A percentile compares a stretch with the other conserved stretches of the same genome.
These are phyloP conservation scores for Fragum whitleyi DNA, from an alignment of 2,888 invertebrate genomes.

Conservation along the genomic window DNA sequence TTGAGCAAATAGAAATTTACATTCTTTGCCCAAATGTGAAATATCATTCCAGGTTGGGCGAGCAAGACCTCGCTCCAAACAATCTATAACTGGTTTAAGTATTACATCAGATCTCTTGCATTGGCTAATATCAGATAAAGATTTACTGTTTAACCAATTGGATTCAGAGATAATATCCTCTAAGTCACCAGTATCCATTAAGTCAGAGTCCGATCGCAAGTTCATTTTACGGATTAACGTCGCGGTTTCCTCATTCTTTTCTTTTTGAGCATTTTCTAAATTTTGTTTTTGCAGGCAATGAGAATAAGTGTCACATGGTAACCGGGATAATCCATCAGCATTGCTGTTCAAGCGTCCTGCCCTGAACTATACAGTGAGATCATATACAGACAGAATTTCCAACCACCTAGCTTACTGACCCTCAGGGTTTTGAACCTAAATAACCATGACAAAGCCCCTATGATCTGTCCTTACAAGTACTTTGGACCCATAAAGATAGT, in stretches of 20 bases:
- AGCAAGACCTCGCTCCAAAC: not conserved
- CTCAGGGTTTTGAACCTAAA: too few relatives aligned
- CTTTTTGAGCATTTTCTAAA: not conserved
- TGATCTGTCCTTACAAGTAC: too few relatives aligned
- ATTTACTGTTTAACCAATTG: not conserved
- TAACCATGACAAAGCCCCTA: too few relatives aligned
- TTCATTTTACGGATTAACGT: not conserved
- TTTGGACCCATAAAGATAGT: too few relatives aligned
- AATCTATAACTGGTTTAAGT: not conserved
- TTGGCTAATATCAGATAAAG: not conserved
- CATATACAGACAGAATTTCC: too few relatives aligned
- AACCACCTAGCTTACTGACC: too few relatives aligned
- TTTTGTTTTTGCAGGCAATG: not conserved
- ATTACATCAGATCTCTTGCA: not conserved
- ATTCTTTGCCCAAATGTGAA: not conserved
- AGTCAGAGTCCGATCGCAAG: not conserved
- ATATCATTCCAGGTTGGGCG: not conserved
- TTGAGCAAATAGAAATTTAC: not conserved
- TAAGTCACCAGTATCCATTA: not conserved
- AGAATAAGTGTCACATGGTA: not conserved
- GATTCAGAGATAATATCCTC: not conserved
- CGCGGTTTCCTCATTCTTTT: not conserved
- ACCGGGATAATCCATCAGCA: not conserved
- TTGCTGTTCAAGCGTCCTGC: too few relatives aligned
- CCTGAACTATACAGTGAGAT: too few relatives aligned